These are phyloP conservation scores for Pollimyrus isidori DNA, from an alignment of 2,113 vertebrate species.

Conservation along the genomic window DNA sequence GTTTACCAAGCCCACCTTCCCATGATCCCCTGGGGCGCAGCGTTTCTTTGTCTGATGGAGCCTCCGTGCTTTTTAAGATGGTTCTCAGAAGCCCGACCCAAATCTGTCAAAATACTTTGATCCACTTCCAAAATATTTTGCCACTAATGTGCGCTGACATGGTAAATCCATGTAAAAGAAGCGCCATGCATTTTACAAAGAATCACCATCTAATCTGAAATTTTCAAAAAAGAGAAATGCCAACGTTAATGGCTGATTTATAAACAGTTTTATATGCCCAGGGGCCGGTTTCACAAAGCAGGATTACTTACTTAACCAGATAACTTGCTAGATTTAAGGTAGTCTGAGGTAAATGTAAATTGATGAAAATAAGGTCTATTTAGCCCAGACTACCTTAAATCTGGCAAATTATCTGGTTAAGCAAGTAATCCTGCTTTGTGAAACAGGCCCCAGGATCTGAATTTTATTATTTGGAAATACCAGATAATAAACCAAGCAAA, in stretches of 20 bases:
- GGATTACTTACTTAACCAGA: no score
- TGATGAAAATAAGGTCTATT: no score
- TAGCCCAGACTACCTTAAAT: no score
- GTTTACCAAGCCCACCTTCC: not conserved
- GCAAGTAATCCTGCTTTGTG: no score
- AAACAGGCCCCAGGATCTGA: not conserved
- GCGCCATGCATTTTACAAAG: not conserved
- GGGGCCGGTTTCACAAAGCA: no score
- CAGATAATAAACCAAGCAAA: not conserved
- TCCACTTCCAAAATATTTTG: conserved; percentile 28
- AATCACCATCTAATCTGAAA: conserved; percentile 2
- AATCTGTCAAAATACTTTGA: conserved; percentile 41
- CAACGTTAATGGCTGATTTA: not conserved
- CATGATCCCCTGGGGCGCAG: not conserved
- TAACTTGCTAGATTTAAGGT: no score
- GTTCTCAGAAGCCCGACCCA: conserved; percentile 31
- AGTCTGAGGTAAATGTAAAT: no score
- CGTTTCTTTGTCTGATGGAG: conserved; percentile 3
- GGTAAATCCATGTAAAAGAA: conserved; percentile 18
- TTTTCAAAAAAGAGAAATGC: conserved; percentile 4
- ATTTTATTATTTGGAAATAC: not conserved
- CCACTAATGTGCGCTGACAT: conserved; percentile 31
- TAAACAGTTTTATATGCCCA: not conserved
- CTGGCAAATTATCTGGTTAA: no score
- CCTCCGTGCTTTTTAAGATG: conserved; percentile 8